phyloP scores from a whole-genome alignment of 2,888 invertebrate genomes.

The Drosophila neotestacea region DNA sequence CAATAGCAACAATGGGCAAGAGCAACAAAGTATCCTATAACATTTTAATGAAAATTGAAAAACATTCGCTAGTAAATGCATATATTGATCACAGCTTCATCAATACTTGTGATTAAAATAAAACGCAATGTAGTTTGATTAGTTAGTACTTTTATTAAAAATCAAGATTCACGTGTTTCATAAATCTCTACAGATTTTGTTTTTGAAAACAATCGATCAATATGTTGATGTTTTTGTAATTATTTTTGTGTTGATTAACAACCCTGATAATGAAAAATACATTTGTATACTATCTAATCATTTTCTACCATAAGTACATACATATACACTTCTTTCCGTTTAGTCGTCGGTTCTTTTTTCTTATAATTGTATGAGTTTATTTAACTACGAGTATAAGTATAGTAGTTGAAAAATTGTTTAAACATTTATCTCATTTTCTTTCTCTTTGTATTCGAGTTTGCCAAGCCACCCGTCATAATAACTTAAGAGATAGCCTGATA shows the following conservation, averaged over 20 bases:
- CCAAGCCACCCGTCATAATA: not conserved
- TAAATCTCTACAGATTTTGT: too few relatives aligned
- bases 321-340: too few relatives aligned
- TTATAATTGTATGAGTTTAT: too few relatives aligned
- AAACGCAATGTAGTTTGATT: not conserved
- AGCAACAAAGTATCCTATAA: not conserved
- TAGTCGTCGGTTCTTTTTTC: not conserved
- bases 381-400: too few relatives aligned
- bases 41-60: slow-evolving; percentile 36
- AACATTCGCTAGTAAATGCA: not conserved
- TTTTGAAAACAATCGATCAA: too few relatives aligned
- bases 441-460: not conserved
- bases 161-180: too few relatives aligned
- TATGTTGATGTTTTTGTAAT: too few relatives aligned
- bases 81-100: not conserved
- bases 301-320: not conserved
- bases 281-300: not conserved
- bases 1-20: slow-evolving; percentile 1
- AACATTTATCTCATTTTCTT: not conserved
- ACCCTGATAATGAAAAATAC: too few relatives aligned
- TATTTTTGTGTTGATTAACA: too few relatives aligned
- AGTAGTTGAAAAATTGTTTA: not conserved
- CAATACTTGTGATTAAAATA: not conserved
- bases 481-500: slow-evolving; percentile 1
- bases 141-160: too few relatives aligned